These are phyloP conservation scores for Metopia argyrocephala DNA, from an alignment of 2,888 invertebrate species.

Conservation along the genomic window DNA sequence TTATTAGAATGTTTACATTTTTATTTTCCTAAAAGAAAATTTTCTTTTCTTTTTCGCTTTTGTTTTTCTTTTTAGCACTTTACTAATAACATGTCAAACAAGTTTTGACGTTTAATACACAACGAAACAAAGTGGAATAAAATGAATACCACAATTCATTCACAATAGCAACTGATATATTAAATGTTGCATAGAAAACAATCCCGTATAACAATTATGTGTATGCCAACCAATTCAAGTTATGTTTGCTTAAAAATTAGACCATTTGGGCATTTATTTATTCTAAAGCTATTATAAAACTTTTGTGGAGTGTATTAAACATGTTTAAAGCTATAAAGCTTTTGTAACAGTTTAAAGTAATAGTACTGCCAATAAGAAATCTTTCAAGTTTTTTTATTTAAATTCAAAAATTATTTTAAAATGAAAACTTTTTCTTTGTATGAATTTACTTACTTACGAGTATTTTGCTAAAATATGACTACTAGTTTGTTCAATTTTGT, in stretches of 20 bases:
- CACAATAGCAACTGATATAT: conserved; percentile 14
- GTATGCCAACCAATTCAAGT: no score
- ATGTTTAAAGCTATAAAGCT: neutral
- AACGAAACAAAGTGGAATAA: neutral
- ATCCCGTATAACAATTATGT: no score
- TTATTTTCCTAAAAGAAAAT: neutral
- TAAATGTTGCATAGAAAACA: no score
- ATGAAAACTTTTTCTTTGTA: no score
- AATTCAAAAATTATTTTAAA: no score
- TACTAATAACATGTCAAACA: conserved; percentile 37
- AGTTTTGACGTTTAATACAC: conserved; percentile 18
- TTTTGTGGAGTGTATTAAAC: neutral
- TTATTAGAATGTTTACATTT: conserved; percentile 35
- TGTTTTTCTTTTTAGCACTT: conserved; percentile 4
- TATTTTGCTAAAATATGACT: no score
- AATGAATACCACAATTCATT: neutral
- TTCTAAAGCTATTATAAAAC: neutral
- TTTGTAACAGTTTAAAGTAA: no score
- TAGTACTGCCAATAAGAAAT: no score
- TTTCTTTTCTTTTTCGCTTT: neutral
- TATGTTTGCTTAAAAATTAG: no score
- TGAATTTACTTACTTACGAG: no score
- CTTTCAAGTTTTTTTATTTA: no score
- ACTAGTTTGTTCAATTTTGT: no score
- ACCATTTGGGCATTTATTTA: neutral